Conservation (phyloP, 2,113 vertebrate genomes). For the Myotis brandtii region DNA sequence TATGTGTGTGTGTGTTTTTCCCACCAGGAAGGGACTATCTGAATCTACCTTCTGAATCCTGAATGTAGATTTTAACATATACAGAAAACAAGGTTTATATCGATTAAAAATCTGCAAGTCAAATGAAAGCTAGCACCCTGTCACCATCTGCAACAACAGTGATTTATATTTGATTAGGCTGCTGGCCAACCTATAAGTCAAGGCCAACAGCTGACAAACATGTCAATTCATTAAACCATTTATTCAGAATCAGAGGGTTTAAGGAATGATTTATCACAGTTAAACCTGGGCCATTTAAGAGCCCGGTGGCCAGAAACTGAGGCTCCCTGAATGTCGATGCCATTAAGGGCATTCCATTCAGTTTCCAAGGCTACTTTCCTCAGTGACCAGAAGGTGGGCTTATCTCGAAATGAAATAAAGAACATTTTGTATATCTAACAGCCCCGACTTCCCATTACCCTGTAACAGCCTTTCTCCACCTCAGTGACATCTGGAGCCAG, state of each 20-base stretch:
- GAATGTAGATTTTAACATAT: slow-evolving; percentile 37
- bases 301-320: background rate
- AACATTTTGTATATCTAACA: background rate
- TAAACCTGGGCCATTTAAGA: slow-evolving; percentile 13
- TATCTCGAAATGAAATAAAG: background rate
- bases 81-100: slow-evolving; percentile 51
- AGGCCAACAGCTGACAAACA: slow-evolving; percentile 65
- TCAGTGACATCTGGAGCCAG: background rate
- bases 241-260: slow-evolving; percentile 55
- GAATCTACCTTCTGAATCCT: background rate
- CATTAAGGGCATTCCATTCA: background rate
- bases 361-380: background rate
- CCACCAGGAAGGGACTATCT: background rate
- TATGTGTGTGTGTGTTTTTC: background rate
- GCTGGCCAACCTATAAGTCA: slow-evolving; percentile 60
- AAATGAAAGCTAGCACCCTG: slow-evolving; percentile 62
- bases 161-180: slow-evolving; percentile 71
- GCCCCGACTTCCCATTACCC: background rate
- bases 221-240: slow-evolving; percentile 67
- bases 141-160: slow-evolving; percentile 70
- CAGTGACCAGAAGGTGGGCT: background rate
- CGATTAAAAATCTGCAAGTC: slow-evolving; percentile 72
- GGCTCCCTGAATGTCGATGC: background rate
- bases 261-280: slow-evolving; percentile 44
- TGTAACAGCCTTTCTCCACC: background rate